phyloP scores from a whole-genome alignment of 2,797 vertebrate genomes.

The Picus viridis region DNA sequence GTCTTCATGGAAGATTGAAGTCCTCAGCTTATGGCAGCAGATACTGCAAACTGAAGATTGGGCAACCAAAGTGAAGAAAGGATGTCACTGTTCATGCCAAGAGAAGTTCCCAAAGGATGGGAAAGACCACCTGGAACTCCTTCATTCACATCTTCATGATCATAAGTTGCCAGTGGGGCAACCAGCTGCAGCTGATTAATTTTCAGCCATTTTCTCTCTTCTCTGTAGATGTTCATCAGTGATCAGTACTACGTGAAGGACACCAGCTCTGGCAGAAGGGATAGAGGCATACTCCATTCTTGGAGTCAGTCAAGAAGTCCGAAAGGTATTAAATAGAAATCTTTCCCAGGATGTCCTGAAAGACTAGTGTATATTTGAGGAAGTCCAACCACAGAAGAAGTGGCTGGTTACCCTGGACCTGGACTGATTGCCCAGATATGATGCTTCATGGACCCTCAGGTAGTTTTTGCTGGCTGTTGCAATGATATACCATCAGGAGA shows the following conservation, averaged over 20 bases:
- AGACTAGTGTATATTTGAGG: neutral
- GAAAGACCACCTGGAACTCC: neutral
- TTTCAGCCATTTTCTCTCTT: neutral
- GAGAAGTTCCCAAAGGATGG: neutral
- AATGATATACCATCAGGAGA: constrained; percentile 46
- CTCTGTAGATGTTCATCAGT: neutral
- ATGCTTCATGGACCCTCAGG: neutral
- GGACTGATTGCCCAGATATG: neutral
- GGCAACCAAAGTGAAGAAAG: neutral
- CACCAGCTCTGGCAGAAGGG: neutral
- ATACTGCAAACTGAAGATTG: neutral
- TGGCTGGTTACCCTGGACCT: neutral
- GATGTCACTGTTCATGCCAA: neutral
- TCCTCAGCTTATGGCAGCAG: neutral
- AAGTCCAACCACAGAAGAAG: neutral
- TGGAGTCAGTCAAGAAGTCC: neutral
- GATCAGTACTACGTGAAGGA: neutral
- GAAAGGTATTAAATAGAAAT: neutral
- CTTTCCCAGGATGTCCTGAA: neutral
- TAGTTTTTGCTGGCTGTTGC: constrained; percentile 37
- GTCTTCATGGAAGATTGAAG: neutral
- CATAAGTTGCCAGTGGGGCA: neutral
- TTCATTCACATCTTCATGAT: neutral
- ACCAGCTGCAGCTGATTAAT: neutral
- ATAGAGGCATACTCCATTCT: neutral